Evolutionary conservation across 1,140 invertebrate genomes (phyloP), one percentile per base, ranked within the genome.

Genomic region (Teleopsis dalmanni): DNA sequence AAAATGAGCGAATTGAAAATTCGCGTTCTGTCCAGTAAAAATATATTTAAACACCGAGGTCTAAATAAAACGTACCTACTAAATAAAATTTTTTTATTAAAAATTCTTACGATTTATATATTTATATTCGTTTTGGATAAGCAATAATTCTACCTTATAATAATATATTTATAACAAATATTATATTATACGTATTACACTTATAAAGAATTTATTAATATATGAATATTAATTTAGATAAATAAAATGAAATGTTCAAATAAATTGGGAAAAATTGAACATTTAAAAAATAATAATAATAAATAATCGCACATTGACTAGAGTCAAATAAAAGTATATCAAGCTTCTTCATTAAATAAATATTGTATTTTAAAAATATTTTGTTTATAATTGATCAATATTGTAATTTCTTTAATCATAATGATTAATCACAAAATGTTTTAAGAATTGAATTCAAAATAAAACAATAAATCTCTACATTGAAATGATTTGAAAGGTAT

Each of bases 11-110:
- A n/a, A n/a, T n/a, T n/a, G n/a, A n/a, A n/a, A n/a, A n/a, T n/a
- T n/a, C n/a, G n/a, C n/a, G n/a, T n/a, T n/a, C 41, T 31, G 41
- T 43, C 41, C 41, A 43, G 31, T 19, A 31, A 16, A 8, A 19
- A 16, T 40, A 40, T 41, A 21, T 38, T 21, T 40, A 22, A 51
- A 65, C 62, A 65, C 62, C 62, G 59, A 65, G 60, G 62, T 65
- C 62, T 65, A 65, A 65, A 65, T 46, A 59, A 56, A 65, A 65
- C 58, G 62, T 65, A 65, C 62, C 62, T 65, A 65, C 62, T 65
- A 44, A 38, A 42, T 38, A 29, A 37, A 43, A 66, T 56, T 65
- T 66, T 66, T 66, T 58, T 63, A 65, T 66, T 63, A 52, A 60
- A 65, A 44, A 62, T 66, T 66, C 63, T 66, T 66, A 66, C 60